Evolutionary conservation across 2,797 vertebrate genomes (phyloP).

Genomic region (Hemitrygon akajei): DNA sequence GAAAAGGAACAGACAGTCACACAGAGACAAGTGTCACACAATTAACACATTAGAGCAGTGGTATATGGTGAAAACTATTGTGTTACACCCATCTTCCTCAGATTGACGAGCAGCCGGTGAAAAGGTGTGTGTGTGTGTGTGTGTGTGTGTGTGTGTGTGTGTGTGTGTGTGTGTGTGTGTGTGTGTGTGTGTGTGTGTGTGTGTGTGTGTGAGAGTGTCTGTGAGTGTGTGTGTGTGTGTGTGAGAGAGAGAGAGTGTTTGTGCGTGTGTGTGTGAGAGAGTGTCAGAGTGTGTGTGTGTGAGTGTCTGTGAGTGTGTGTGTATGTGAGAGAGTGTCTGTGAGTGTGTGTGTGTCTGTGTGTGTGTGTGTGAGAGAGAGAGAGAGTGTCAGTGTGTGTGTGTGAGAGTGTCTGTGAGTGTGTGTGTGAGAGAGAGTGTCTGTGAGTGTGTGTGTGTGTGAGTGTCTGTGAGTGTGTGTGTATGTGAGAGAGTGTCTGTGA

Average conservation of each 20-base stretch:
- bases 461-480: background rate
- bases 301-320: background rate
- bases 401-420: background rate
- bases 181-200: background rate
- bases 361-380: background rate
- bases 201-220: background rate
- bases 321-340: background rate
- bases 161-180: background rate
- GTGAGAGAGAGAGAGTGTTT: no score
- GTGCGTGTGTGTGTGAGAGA: background rate
- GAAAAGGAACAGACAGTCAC: slow-evolving; percentile 24
- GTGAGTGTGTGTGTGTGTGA: background rate
- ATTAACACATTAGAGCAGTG: slow-evolving; percentile 25
- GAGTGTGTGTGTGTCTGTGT: background rate
- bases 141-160: background rate
- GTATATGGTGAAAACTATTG: background rate
- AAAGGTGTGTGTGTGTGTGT: background rate
- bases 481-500: no score
- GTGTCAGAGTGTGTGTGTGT: background rate
- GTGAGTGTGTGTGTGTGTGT: background rate
- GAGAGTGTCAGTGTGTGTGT: background rate
- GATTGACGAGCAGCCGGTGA: background rate
- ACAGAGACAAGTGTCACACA: slow-evolving; percentile 33
- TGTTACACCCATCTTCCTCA: background rate
- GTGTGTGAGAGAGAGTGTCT: background rate